These are phyloP conservation scores for Neodiprion fabricii DNA, from an alignment of 1,140 invertebrate genomes.

Conservation along the genomic window DNA sequence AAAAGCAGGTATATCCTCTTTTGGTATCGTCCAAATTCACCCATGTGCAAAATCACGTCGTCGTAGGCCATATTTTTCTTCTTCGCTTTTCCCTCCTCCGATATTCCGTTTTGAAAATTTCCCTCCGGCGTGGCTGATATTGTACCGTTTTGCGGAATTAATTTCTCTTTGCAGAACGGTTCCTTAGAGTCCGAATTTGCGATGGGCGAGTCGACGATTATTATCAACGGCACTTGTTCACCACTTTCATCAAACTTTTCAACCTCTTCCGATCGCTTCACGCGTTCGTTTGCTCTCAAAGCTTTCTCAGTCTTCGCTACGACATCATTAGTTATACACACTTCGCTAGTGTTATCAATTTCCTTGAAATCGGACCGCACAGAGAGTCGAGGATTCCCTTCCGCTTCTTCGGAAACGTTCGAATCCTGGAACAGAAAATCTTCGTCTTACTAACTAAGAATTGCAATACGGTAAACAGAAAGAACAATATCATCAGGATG, in stretches of 20 bases:
- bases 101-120: background rate
- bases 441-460: no score
- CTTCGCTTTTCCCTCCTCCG: conserved; percentile 13
- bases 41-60: conserved; percentile 71
- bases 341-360: no score
- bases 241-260: background rate
- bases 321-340: no score
- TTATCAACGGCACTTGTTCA: no score
- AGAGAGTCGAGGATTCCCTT: no score
- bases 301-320: background rate
- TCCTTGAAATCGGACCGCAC: no score
- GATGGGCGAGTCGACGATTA: no score
- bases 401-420: no score
- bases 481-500: no score
- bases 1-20: conserved; percentile 73
- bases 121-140: background rate
- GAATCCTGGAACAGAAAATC: no score
- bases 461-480: no score
- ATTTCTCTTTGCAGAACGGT: background rate
- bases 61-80: conserved; percentile 72
- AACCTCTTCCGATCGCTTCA: background rate
- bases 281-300: background rate
- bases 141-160: background rate
- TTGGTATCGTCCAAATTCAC: conserved; percentile 79
- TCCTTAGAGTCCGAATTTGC: background rate